These are phyloP conservation scores for Pseudochromis fuscus DNA, from an alignment of 2,797 vertebrate species.

Conservation along the genomic window DNA sequence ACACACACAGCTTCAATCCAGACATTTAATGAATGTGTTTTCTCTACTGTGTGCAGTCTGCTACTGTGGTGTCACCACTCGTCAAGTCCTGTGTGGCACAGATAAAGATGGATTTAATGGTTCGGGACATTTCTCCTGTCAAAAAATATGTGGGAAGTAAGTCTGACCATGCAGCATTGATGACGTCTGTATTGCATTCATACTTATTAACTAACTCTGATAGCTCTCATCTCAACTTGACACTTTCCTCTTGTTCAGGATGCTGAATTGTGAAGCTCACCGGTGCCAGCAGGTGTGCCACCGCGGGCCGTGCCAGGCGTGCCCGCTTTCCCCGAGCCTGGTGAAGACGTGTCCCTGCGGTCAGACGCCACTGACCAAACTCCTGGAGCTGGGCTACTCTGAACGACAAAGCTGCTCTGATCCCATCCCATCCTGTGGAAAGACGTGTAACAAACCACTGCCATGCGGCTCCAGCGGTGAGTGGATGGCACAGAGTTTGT, in stretches of 20 bases:
- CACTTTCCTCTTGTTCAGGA: constrained; percentile 77
- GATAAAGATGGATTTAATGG: constrained; percentile 89
- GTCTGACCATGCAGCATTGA: constrained; percentile 38
- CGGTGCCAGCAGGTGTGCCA: constrained; percentile 92
- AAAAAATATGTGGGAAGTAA: constrained; percentile 94
- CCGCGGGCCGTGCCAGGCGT: constrained; percentile 89
- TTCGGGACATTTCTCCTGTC: constrained; percentile 92
- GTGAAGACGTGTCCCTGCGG: constrained; percentile 92
- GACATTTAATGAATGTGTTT: neutral
- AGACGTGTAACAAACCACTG: constrained; percentile 93
- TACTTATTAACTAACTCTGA: neutral
- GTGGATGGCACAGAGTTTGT: constrained; percentile 2
- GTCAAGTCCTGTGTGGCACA: constrained; percentile 90
- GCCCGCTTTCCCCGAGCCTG: constrained; percentile 89
- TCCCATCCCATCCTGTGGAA: constrained; percentile 94
- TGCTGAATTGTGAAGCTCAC: constrained; percentile 92
- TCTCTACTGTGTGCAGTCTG: constrained; percentile 83
- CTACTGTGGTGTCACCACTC: constrained; percentile 89
- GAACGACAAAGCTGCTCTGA: constrained; percentile 92
- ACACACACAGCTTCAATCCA: neutral
- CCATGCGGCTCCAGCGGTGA: constrained; percentile 94
- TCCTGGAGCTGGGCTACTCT: constrained; percentile 92
- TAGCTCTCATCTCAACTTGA: neutral
- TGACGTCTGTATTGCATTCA: neutral
- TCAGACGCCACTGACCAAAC: constrained; percentile 92